phyloP scores from a whole-genome alignment of 2,888 invertebrate genomes.

The Geotrupes spiniger region DNA sequence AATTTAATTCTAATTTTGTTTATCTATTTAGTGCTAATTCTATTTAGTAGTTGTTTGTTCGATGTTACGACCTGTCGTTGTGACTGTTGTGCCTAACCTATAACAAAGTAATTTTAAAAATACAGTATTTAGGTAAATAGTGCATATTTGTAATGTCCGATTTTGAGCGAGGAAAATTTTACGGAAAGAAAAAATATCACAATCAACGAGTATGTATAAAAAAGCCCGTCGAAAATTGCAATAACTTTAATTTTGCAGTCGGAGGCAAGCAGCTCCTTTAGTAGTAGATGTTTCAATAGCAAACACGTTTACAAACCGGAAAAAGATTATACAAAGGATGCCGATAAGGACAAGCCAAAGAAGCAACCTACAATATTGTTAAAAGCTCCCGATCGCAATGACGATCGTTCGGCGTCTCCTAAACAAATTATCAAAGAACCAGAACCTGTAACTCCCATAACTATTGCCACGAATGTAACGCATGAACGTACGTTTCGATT shows the following conservation, averaged over 20 bases:
- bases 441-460: slow-evolving; percentile 31
- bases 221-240: slow-evolving; percentile 1
- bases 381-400: slow-evolving; percentile 63
- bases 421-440: slow-evolving; percentile 45
- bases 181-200: slow-evolving; percentile 54
- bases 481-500: slow-evolving; percentile 21
- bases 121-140: too few species aligned
- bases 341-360: slow-evolving; percentile 24
- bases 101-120: too few species aligned
- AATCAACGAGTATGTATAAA: slow-evolving; percentile 11
- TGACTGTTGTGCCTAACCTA: too few species aligned
- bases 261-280: slow-evolving; percentile 21
- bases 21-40: too few species aligned
- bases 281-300: slow-evolving; percentile 34
- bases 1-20: too few species aligned
- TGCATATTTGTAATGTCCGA: slow-evolving; percentile 41
- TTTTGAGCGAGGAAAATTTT: slow-evolving; percentile 42
- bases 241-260: slow-evolving; percentile 20
- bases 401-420: slow-evolving; percentile 61
- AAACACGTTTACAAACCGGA: slow-evolving; percentile 43
- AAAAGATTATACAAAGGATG: slow-evolving; percentile 29
- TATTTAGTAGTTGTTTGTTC: too few species aligned
- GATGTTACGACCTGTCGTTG: too few species aligned
- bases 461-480: slow-evolving; percentile 22
- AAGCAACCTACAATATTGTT: slow-evolving; percentile 66